A percentile compares a stretch with the other conserved stretches of the same genome.
Evolutionary conservation across 1,140 invertebrate species (phyloP).

Genomic region (Aphis gossypii): DNA sequence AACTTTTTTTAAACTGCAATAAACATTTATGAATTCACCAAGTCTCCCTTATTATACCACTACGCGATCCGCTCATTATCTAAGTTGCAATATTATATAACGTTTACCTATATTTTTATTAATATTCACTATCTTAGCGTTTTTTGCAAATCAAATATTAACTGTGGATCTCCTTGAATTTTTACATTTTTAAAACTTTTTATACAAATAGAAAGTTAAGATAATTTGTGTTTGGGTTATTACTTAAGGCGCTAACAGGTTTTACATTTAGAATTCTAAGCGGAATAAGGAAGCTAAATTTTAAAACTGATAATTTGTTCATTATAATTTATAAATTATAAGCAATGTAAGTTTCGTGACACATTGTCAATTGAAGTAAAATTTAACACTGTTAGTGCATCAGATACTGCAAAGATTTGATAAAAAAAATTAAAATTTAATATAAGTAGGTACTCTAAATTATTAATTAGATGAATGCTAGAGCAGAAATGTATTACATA

Average conservation of each 20-base stretch:
- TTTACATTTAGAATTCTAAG: background rate
- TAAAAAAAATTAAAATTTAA: too few relatives aligned
- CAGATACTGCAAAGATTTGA: too few relatives aligned
- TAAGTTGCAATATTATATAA: background rate
- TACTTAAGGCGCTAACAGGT: background rate
- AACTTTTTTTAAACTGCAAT: background rate
- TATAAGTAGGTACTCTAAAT: too few relatives aligned
- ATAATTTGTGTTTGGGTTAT: background rate
- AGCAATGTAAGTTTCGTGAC: background rate
- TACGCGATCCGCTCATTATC: background rate
- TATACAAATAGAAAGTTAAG: background rate
- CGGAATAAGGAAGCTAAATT: background rate
- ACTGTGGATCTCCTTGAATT: background rate
- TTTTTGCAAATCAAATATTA: background rate
- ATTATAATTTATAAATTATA: background rate
- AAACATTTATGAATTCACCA: background rate
- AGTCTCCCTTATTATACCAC: background rate
- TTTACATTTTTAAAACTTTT: background rate
- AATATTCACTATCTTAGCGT: background rate
- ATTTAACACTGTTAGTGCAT: background rate
- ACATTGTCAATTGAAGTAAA: background rate
- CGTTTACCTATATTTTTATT: background rate
- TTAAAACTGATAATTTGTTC: background rate
- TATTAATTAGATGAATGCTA: background rate
- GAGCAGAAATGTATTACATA: background rate